Conservation (phyloP, 2,888 invertebrate genomes). For the Idaea dimidiata region DNA sequence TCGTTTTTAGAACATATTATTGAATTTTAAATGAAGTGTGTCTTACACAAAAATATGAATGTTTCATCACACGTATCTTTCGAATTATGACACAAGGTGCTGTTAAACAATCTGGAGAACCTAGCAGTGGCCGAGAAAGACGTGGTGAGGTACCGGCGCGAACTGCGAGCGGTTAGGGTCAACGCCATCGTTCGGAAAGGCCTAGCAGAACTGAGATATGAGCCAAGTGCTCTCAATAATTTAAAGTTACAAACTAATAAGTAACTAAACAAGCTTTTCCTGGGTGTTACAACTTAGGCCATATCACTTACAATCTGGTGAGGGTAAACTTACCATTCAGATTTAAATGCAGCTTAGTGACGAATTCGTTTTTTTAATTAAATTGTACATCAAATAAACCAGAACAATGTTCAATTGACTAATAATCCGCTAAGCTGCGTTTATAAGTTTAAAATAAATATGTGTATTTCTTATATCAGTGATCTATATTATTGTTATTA, state of each 20-base stretch:
- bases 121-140: conserved; percentile 64
- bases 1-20: no score
- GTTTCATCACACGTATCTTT: not conserved
- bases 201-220: conserved; percentile 60
- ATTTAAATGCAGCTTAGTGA: not conserved
- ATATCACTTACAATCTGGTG: no score
- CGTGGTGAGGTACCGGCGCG: conserved; percentile 50
- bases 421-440: not conserved
- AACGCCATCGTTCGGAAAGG: conserved; percentile 64
- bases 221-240: conserved; percentile 43
- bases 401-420: not conserved
- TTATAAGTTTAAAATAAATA: not conserved
- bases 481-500: not conserved
- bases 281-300: not conserved
- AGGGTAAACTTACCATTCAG: not conserved
- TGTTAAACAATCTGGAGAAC: conserved; percentile 68
- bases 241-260: conserved; percentile 30
- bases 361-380: not conserved
- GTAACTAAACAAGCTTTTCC: not conserved
- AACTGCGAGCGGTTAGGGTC: conserved; percentile 59
- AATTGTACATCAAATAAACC: not conserved
- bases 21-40: not conserved
- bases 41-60: not conserved
- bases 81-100: conserved; percentile 44
- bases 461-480: not conserved